These are phyloP conservation scores for Lepidostoma basale DNA, from an alignment of 1,140 invertebrate genomes.

Conservation along the genomic window DNA sequence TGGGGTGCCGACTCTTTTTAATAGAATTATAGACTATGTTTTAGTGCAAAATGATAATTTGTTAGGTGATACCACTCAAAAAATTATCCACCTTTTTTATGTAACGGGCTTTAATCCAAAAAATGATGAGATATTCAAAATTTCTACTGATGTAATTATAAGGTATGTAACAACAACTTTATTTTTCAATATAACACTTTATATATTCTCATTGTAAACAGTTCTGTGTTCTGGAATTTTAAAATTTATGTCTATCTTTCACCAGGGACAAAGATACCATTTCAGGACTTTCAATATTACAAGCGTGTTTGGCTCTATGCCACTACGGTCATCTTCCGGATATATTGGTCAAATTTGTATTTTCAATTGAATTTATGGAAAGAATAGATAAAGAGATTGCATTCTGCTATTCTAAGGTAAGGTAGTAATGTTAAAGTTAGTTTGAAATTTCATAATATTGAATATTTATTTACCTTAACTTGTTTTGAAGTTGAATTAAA, in stretches of 20 bases:
- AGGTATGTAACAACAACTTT: constrained; percentile 34
- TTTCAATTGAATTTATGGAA: constrained; percentile 43
- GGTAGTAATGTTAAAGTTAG: neutral
- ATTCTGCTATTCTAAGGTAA: constrained; percentile 34
- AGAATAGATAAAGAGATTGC: constrained; percentile 35
- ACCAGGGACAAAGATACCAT: constrained; percentile 33
- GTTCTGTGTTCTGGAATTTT: neutral
- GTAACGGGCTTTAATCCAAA: constrained; percentile 5
- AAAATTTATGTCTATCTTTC: constrained; percentile 1
- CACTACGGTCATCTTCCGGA: constrained; percentile 28
- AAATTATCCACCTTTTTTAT: constrained; percentile 27
- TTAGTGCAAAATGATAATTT: constrained; percentile 5
- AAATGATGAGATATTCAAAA: constrained; percentile 6
- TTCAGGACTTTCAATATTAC: constrained; percentile 21
- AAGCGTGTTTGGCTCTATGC: constrained; percentile 30
- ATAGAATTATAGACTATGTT: constrained; percentile 9
- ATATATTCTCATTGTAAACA: neutral
- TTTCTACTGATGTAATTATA: neutral
- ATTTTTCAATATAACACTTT: neutral
- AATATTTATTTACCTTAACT: no score
- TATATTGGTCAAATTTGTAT: constrained; percentile 31
- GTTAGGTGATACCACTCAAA: constrained; percentile 15
- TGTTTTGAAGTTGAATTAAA: no score
- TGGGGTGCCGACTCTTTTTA: neutral
- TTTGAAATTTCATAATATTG: neutral